Conservation (phyloP, 2,888 invertebrate species). For the Harpagoxenus sublaevis region DNA sequence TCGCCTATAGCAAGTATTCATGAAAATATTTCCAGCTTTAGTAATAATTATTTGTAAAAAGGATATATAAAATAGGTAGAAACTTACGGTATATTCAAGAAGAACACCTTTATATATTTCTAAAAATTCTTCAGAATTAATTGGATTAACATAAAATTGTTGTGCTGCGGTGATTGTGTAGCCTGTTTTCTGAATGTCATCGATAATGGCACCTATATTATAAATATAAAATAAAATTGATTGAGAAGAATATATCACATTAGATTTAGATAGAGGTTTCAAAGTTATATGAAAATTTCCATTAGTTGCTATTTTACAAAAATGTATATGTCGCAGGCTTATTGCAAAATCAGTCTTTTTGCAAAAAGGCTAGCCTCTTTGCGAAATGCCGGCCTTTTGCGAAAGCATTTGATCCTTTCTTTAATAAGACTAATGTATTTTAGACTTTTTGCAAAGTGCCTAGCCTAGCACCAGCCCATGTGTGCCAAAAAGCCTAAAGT, state of each 20-base stretch:
- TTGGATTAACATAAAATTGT: conserved; percentile 92
- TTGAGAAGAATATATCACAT: background rate
- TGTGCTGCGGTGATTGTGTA: conserved; percentile 93
- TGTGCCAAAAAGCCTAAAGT: no score
- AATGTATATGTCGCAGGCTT: no score
- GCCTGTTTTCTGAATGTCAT: conserved; percentile 91
- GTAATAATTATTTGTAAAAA: background rate
- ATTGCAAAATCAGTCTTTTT: no score
- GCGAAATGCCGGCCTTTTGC: no score
- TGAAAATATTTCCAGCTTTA: conserved; percentile 8
- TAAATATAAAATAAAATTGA: conserved; percentile 64
- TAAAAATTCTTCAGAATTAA: conserved; percentile 96
- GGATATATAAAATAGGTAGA: background rate
- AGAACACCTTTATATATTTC: conserved; percentile 97
- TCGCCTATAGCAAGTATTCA: conserved; percentile 87
- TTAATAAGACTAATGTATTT: no score
- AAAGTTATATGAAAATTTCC: background rate
- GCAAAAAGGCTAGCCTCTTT: no score
- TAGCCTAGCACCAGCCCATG: no score
- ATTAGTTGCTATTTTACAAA: background rate
- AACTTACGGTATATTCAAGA: conserved; percentile 90
- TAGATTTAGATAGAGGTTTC: background rate
- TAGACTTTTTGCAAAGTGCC: no score
- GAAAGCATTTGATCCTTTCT: no score
- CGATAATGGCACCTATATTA: conserved; percentile 90